Evolutionary conservation across 2,113 vertebrate genomes (phyloP), one percentile per base, ranked within the genome.

Genomic region (Copsychus sechellarum): DNA sequence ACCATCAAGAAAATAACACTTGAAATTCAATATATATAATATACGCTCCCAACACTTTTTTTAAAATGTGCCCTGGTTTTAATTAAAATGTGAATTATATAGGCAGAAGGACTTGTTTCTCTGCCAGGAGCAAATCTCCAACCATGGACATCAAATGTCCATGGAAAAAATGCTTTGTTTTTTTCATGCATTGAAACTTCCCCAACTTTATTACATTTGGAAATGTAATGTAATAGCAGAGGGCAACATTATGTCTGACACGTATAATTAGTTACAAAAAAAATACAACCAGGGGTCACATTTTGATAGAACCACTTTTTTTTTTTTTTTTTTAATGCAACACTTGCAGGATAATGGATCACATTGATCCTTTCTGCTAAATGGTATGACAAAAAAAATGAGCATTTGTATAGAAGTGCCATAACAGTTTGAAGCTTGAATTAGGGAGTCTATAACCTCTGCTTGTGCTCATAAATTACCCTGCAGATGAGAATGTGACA

Each of bases 401-500:
- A 89, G 22, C 78, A 64, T 88, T 91, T 79, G 65, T 65, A 62
- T 86, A 65, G 90, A 96, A 90, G 73, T 60, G 60, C 67, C 24
- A 7, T 28, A 93, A 66, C 54, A 79, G 16, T 76, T 51, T 85
- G 82, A 89, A 62, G 33, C 48, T 81, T 36, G 67, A 85, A 77
- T 92, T 65, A 86, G 60, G 23, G 73, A 86, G 61, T 28, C 56
- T 81, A 56, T 74, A 94, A 93, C 88, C 88, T 93, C 84, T 95
- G 64, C 40, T 94, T 89, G 64, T 64, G 78, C 81, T 34, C 10
- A 43, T 81, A 91, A 92, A 94, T 89, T 88, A 73, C 61, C 45
- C 33, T 86, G 53, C 17, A 84, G 79, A 71, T 48, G 76, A 81
- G 57, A 90, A 78, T 26, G 12, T 64, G 67, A 54, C n/a, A 43